Conservation (phyloP, 1,140 invertebrate species). For the Papilio xuthus region DNA sequence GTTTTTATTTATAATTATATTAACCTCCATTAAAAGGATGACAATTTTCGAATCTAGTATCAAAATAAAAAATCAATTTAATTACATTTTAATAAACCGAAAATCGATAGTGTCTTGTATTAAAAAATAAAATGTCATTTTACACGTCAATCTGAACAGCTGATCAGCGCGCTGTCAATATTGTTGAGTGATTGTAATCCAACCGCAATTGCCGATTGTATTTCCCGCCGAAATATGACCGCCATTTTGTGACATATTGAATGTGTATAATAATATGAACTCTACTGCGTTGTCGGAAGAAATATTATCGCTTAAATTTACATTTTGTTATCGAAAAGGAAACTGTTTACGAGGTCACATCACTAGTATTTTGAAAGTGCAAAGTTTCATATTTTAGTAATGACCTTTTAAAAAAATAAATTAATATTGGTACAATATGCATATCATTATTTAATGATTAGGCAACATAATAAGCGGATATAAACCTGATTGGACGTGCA, state of each 20-base stretch:
- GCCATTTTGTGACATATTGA: background rate
- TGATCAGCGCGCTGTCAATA: background rate
- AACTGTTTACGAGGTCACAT: slow-evolving; percentile 1
- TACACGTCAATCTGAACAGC: background rate
- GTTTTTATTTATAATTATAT: too few species aligned
- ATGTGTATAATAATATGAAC: background rate
- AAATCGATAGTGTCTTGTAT: too few species aligned
- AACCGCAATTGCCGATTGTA: slow-evolving; percentile 5
- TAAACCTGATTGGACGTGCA: background rate
- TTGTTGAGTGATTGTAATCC: slow-evolving; percentile 22
- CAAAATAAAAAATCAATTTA: too few species aligned
- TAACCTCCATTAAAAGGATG: too few species aligned
- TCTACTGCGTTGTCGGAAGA: background rate
- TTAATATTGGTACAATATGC: background rate
- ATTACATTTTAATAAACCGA: too few species aligned
- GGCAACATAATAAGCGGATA: too few species aligned
- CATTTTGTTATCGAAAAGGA: background rate
- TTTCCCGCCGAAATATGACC: slow-evolving; percentile 21
- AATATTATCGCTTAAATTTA: background rate
- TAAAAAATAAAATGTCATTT: background rate
- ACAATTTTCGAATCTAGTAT: too few species aligned
- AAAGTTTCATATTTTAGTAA: background rate
- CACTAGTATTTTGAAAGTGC: background rate
- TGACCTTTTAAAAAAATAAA: background rate
- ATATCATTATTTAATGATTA: background rate